Base-by-base conservation (phyloP, 2,113 vertebrate species). In the Corythornis cristatus region DNA sequence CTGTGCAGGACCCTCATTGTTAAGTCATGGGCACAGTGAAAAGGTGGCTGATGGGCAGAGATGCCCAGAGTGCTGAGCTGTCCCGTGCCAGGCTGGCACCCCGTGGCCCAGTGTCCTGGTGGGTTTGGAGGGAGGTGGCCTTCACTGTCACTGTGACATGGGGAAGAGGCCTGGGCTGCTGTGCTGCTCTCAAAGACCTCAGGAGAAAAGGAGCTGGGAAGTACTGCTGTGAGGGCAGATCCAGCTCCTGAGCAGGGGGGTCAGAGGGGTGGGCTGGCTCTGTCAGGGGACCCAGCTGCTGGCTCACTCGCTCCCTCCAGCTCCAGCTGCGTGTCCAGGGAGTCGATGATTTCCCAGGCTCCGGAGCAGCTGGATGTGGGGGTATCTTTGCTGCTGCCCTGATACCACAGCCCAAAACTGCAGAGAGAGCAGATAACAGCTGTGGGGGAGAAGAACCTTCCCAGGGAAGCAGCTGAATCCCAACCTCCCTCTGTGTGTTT, bases 381-480 rank as follows among this genome's bases (percentile, higher is more conserved):
- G 92, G 97, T 67, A 22, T 97, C 97, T 48, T 88, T 89, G 93
- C 84, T 89, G 83, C 83, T 64, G 93, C 96, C 95, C 29, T 95
- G 97, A 51, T 98, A 98, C 97, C 99, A 98, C 61, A 98, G 98
- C 73, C 98, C 97, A 95, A 99, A 99, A 92, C 99, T 99, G 96
- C 80, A 84, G 90, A 74, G 87, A 96, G 66, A 94, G 66, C 76
- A 96, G 89, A 84, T 54, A 95, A 31, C 3, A 5, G 45, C 58
- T 7, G 33, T 60, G 72, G 79, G 76, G 26, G 71, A 58, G 86
- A 23, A 21, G 6, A 73, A 42, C 15, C 17, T 84, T 58, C 66
- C 21, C 43, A 64, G 48, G 67, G 40, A 73, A n/a, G 43, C 7
- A 3, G 19, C 7, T 1, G 2, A 25, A 58, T 66, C 71, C 48